A percentile compares a stretch with the other conserved stretches of the same genome.
Evolutionary conservation across 2,888 invertebrate species (phyloP).

Genomic region (Noctua janthina): DNA sequence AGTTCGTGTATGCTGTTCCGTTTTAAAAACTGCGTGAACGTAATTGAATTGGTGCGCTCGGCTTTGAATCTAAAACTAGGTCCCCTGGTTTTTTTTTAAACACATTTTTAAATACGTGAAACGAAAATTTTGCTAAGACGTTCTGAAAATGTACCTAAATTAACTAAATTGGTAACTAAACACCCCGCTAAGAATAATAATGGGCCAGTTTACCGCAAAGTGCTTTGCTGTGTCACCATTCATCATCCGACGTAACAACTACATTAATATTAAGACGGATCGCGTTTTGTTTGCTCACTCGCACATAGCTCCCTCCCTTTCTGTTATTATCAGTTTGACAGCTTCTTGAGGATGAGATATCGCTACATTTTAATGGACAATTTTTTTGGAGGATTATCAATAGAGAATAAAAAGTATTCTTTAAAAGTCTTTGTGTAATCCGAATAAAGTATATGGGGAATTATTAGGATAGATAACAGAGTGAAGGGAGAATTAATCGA

Average conservation of each 20-base stretch:
- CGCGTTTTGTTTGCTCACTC: constrained; percentile 72
- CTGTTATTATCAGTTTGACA: constrained; percentile 81
- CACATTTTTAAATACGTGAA: constrained; percentile 23
- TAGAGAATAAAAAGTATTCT: constrained; percentile 58
- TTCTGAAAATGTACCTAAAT: constrained; percentile 72
- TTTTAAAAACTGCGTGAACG: constrained; percentile 46
- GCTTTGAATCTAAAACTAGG: constrained; percentile 34
- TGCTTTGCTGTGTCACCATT: constrained; percentile 89
- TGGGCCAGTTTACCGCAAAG: constrained; percentile 85
- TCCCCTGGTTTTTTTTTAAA: background rate
- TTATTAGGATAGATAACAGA: constrained; percentile 36
- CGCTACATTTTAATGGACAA: constrained; percentile 68
- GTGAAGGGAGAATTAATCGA: constrained; percentile 32
- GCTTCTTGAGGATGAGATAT: constrained; percentile 72
- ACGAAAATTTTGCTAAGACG: constrained; percentile 35
- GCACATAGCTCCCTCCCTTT: constrained; percentile 72
- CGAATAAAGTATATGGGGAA: constrained; percentile 47
- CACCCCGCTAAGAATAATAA: constrained; percentile 83
- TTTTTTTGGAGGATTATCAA: constrained; percentile 67
- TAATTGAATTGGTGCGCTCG: constrained; percentile 47
- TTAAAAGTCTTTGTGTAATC: constrained; percentile 44
- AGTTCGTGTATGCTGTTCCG: constrained; percentile 15
- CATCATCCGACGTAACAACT: constrained; percentile 83
- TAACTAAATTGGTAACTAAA: constrained; percentile 80
- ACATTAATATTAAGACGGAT: constrained; percentile 87